Percentiles rank a stretch among this genome's conserved stretches.
phyloP scores from a whole-genome alignment of 2,888 invertebrate species.

The Arge pagana region DNA sequence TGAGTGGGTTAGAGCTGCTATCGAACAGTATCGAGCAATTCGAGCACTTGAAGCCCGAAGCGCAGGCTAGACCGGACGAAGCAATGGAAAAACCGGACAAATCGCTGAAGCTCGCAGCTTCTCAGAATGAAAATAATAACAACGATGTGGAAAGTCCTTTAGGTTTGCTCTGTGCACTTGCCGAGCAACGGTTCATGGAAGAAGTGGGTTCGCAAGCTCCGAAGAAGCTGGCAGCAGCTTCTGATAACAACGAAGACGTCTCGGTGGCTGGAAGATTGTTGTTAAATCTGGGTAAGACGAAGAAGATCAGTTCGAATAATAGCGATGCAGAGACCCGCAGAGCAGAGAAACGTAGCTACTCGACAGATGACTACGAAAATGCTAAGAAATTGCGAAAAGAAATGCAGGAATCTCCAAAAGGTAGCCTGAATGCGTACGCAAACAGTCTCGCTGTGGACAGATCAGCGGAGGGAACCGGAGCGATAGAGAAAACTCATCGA shows the following conservation, averaged over 20 bases:
- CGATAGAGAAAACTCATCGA: slow-evolving; percentile 34
- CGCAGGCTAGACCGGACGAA: slow-evolving; percentile 55
- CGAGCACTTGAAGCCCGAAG: slow-evolving; percentile 61
- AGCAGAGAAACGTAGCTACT: slow-evolving; percentile 38
- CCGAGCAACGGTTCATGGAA: slow-evolving; percentile 82
- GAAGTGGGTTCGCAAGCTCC: slow-evolving; percentile 62
- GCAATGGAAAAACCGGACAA: slow-evolving; percentile 52
- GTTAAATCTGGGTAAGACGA: slow-evolving; percentile 39
- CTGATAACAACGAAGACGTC: slow-evolving; percentile 45
- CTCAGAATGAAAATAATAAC: slow-evolving; percentile 58
- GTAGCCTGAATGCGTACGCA: slow-evolving; percentile 24
- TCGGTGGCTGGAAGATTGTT: slow-evolving; percentile 43
- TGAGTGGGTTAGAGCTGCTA: slow-evolving; percentile 79
- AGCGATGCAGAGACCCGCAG: background rate
- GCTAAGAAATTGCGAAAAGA: slow-evolving; percentile 29
- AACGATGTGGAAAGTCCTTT: slow-evolving; percentile 59
- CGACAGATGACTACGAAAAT: slow-evolving; percentile 23
- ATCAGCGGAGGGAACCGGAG: slow-evolving; percentile 20
- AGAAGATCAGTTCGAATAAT: background rate
- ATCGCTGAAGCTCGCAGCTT: slow-evolving; percentile 39
- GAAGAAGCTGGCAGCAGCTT: slow-evolving; percentile 28
- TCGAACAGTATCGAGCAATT: slow-evolving; percentile 86
- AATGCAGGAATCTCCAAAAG: slow-evolving; percentile 22
- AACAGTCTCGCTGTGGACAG: slow-evolving; percentile 19
- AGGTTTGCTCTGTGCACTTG: slow-evolving; percentile 79